Conservation (phyloP, 92 coral and sea anemone species). For the Diadumene lineata region DNA sequence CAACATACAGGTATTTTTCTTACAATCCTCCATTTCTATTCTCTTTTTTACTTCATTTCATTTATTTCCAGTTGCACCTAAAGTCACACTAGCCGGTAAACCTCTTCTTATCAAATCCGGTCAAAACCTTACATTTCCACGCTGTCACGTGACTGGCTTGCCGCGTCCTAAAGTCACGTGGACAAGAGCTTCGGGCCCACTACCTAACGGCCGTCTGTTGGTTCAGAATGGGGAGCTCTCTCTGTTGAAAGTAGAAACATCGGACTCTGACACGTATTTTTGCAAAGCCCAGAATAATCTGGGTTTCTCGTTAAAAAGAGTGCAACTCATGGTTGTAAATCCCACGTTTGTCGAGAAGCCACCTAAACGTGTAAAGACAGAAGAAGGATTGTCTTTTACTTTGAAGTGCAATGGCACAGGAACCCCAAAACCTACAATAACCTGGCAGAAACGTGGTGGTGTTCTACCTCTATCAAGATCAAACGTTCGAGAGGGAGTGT, state of each 20-base stretch:
- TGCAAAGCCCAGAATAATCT: constrained; percentile 46
- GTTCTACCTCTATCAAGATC: constrained; percentile 5
- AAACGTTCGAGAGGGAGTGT: constrained; percentile 7
- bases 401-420: constrained; percentile 19
- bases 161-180: constrained; percentile 61
- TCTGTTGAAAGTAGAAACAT: constrained; percentile 1
- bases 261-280: constrained; percentile 42
- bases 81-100: constrained; percentile 30
- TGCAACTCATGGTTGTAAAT: constrained; percentile 26
- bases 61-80: constrained; percentile 43
- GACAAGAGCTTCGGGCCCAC: constrained; percentile 50
- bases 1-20: background rate
- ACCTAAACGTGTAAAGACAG: background rate
- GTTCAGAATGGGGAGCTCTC: constrained; percentile 10
- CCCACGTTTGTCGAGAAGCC: constrained; percentile 42
- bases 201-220: constrained; percentile 27
- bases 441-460: constrained; percentile 5
- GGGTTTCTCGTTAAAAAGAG: constrained; percentile 21
- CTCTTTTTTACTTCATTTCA: background rate
- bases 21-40: background rate
- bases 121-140: constrained; percentile 46
- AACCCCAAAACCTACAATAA: constrained; percentile 9
- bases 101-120: constrained; percentile 45
- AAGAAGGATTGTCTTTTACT: background rate
- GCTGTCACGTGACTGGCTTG: constrained; percentile 58